Evolutionary conservation across 2,888 invertebrate genomes (phyloP).

Genomic region (Timema podura): DNA sequence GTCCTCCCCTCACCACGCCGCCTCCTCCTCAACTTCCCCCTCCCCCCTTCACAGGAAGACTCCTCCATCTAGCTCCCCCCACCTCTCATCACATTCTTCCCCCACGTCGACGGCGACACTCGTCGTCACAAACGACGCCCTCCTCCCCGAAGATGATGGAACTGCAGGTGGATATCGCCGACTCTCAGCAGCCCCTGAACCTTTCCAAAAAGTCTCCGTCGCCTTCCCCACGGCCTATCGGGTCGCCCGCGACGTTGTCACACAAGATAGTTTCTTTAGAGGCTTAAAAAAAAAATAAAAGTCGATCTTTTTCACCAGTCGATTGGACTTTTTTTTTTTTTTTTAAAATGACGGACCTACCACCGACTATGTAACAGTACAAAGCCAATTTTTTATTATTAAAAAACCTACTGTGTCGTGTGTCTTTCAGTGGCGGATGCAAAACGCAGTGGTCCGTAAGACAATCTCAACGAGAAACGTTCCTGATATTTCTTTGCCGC

Average conservation of each 20-base stretch:
- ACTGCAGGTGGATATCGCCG: constrained; percentile 78
- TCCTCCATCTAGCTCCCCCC: constrained; percentile 39
- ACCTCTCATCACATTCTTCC: constrained; percentile 50
- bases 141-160: constrained; percentile 56
- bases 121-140: constrained; percentile 39
- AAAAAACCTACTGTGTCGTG: too few species aligned
- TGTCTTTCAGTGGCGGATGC: too few species aligned
- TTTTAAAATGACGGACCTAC: constrained; percentile 21
- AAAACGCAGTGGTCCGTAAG: too few species aligned
- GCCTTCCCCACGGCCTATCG: constrained; percentile 65
- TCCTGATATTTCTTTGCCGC: too few species aligned
- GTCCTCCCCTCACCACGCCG: constrained; percentile 43
- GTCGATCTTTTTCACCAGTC: neutral
- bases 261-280: constrained; percentile 41
- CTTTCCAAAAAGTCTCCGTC: constrained; percentile 81
- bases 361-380: constrained; percentile 34
- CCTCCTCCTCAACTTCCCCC: constrained; percentile 39
- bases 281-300: constrained; percentile 42
- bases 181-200: constrained; percentile 79
- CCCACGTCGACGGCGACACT: constrained; percentile 44
- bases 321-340: constrained; percentile 2
- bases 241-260: constrained; percentile 42
- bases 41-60: constrained; percentile 41
- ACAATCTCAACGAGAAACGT: too few species aligned
- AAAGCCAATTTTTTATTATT: constrained; percentile 23